Evolutionary conservation across 2,113 vertebrate genomes (phyloP).

Genomic region (Neotoma lepida): DNA sequence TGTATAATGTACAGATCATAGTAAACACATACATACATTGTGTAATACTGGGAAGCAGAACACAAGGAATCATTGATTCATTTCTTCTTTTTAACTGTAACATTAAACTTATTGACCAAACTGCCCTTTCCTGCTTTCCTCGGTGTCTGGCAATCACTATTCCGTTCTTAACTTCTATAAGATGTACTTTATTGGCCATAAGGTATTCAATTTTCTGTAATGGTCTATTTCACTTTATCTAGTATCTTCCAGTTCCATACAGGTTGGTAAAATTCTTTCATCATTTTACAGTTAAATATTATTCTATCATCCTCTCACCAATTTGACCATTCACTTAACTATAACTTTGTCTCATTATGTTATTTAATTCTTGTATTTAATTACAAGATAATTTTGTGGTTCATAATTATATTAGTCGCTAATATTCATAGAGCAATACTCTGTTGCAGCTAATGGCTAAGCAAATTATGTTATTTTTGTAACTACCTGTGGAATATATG

Average conservation of each 20-base stretch:
- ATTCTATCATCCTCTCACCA: neutral
- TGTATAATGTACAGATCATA: neutral
- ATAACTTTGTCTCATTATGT: neutral
- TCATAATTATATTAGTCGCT: conserved; percentile 1
- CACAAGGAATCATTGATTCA: neutral
- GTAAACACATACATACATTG: neutral
- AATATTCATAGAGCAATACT: neutral
- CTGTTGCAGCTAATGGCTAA: neutral
- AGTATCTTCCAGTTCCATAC: neutral
- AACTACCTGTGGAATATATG: neutral
- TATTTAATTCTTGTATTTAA: neutral
- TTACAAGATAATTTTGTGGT: neutral
- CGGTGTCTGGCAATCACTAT: neutral
- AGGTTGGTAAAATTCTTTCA: neutral
- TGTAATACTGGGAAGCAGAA: neutral
- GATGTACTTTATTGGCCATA: neutral
- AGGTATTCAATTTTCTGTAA: neutral
- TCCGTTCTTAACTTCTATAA: neutral
- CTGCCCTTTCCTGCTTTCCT: neutral
- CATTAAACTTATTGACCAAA: neutral
- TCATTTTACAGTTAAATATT: neutral
- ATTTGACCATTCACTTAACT: neutral
- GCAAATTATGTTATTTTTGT: conserved; percentile 9
- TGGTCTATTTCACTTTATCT: neutral
- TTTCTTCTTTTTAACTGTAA: neutral